Evolutionary conservation across 2,797 vertebrate genomes (phyloP).

Genomic region (Pachyuromys duprasi): DNA sequence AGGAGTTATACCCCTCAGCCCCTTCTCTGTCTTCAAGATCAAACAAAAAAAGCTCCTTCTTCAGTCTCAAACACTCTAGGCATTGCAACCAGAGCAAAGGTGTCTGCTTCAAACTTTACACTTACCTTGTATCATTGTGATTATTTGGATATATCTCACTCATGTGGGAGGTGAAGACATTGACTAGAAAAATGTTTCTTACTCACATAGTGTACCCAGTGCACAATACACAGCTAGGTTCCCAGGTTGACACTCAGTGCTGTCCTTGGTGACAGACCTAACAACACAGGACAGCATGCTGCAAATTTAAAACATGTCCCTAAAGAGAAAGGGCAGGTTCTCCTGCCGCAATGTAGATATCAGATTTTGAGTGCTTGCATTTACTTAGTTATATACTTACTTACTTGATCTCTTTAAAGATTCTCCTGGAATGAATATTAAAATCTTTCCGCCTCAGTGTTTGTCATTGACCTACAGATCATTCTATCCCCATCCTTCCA

Average conservation of each 20-base stretch:
- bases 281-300: neutral
- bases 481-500: neutral
- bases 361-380: neutral
- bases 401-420: slow-evolving; percentile 23
- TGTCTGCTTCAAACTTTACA: slow-evolving; percentile 30
- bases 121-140: slow-evolving; percentile 20
- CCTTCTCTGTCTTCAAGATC: slow-evolving; percentile 11
- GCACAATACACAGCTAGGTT: neutral
- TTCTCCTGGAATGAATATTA: neutral
- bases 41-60: neutral
- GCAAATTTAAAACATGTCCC: slow-evolving; percentile 41
- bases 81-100: neutral
- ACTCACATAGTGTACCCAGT: slow-evolving; percentile 28
- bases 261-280: neutral
- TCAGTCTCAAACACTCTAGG: neutral
- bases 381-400: neutral
- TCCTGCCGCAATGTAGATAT: neutral
- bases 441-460: neutral
- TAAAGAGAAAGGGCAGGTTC: neutral
- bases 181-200: slow-evolving; percentile 37
- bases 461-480: neutral
- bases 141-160: slow-evolving; percentile 39
- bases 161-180: slow-evolving; percentile 8
- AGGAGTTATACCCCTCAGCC: neutral
- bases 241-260: neutral